These are phyloP conservation scores for Charadrius vociferus DNA, from an alignment of 2,113 vertebrate species.

Conservation along the genomic window DNA sequence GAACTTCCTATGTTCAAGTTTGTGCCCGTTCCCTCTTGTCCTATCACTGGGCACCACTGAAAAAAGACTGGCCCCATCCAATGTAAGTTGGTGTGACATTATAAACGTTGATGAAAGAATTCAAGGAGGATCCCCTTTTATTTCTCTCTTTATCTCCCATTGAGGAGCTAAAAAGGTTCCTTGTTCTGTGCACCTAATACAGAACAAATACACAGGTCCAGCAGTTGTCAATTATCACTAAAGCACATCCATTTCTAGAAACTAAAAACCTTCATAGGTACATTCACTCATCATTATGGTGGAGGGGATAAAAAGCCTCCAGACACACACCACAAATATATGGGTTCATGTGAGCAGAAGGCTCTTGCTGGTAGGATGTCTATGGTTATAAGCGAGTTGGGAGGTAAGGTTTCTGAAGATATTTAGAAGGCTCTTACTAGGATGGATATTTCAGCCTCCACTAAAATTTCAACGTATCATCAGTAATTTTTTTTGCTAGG, in stretches of 20 bases:
- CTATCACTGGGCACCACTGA: no score
- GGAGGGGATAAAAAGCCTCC: background rate
- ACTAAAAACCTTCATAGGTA: background rate
- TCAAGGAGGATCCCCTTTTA: background rate
- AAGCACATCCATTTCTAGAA: background rate
- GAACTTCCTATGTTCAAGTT: no score
- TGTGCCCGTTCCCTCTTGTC: no score
- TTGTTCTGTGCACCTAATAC: background rate
- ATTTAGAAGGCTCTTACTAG: background rate
- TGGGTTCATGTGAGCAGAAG: background rate
- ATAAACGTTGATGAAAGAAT: background rate
- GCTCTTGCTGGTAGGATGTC: rapidly evolving
- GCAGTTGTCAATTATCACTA: background rate
- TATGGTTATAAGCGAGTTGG: background rate
- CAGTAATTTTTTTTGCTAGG: background rate
- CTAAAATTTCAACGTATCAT: background rate
- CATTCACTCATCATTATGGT: background rate
- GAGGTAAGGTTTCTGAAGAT: background rate
- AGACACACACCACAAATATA: background rate
- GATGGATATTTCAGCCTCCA: background rate
- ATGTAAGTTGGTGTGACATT: background rate
- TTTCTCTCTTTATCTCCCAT: background rate
- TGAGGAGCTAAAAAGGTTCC: background rate
- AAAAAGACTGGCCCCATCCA: no score
- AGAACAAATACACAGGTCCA: background rate